phyloP scores from a whole-genome alignment of 1,140 invertebrate genomes.

The Oreohelix idahoensis region DNA sequence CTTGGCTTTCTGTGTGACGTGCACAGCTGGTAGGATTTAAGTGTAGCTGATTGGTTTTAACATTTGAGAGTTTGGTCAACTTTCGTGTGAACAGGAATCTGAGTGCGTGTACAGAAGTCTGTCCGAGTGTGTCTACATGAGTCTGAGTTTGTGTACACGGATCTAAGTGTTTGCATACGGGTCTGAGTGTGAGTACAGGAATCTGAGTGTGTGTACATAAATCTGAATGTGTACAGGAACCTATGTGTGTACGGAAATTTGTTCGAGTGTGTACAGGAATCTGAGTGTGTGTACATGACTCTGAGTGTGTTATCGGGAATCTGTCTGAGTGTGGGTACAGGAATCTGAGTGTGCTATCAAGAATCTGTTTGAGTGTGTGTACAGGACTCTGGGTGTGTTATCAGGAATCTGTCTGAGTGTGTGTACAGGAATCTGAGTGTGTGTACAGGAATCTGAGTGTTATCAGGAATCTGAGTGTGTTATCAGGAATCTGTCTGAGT shows the following conservation, averaged over 20 bases:
- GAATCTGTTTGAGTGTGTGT: neutral
- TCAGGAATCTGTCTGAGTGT: neutral
- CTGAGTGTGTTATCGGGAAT: neutral
- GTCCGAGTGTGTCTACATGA: no score
- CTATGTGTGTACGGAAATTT: constrained; percentile 1
- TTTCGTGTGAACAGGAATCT: no score
- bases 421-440: no score
- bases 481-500: neutral
- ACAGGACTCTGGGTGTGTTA: neutral
- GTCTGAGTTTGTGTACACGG: neutral
- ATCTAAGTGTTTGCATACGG: neutral
- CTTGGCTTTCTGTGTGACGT: no score
- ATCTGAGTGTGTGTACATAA: neutral
- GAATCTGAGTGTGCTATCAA: neutral
- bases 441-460: no score
- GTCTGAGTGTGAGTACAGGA: neutral
- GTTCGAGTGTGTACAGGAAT: neutral
- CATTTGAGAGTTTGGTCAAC: no score
- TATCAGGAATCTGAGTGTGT: no score
- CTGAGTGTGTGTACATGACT: neutral
- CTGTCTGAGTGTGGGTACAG: neutral
- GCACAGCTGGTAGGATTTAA: no score
- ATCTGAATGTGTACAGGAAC: neutral
- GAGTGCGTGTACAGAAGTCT: no score
- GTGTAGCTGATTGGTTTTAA: no score